A percentile compares a stretch with the other conserved stretches of the same genome.
Conservation (phyloP, 2,797 vertebrate genomes). For the Lithobates pipiens region DNA sequence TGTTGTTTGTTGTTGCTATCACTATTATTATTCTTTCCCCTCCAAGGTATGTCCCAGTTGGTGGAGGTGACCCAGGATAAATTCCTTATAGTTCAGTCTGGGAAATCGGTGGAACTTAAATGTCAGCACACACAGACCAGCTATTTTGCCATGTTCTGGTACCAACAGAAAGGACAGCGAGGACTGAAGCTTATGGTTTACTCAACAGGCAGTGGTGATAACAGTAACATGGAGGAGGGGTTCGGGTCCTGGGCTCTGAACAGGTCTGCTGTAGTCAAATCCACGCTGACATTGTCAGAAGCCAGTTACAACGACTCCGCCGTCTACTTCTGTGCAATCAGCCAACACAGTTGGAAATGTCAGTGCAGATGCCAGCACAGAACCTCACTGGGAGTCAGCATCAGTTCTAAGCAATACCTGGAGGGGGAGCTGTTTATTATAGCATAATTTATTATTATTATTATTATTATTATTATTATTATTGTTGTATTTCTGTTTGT, state of each 20-base stretch:
- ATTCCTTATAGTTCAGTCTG: not conserved
- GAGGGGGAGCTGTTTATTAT: conserved; percentile 4
- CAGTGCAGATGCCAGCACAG: conserved; percentile 2
- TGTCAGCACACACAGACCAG: conserved; percentile 7
- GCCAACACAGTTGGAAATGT: conserved; percentile 5
- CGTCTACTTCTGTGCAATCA: conserved; percentile 24
- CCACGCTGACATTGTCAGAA: not conserved
- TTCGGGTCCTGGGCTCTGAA: not conserved
- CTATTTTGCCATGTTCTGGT: conserved; percentile 49
- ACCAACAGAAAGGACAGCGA: conserved; percentile 34
- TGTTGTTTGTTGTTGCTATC: not conserved
- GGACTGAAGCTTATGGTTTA: conserved; percentile 37
- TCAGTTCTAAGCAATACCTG: not conserved
- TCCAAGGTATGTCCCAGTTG: conserved; percentile 1
- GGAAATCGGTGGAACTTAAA: not conserved
- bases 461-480: no score
- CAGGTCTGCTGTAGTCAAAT: not conserved
- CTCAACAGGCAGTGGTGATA: not conserved
- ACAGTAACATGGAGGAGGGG: not conserved
- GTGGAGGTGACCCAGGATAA: conserved; percentile 20
- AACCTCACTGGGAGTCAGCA: not conserved
- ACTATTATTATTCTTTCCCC: not conserved
- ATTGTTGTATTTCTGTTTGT: no score
- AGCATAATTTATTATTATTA: not conserved
- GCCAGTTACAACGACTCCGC: not conserved